phyloP scores from a whole-genome alignment of 1,140 invertebrate species.

The Calosoma granatense region DNA sequence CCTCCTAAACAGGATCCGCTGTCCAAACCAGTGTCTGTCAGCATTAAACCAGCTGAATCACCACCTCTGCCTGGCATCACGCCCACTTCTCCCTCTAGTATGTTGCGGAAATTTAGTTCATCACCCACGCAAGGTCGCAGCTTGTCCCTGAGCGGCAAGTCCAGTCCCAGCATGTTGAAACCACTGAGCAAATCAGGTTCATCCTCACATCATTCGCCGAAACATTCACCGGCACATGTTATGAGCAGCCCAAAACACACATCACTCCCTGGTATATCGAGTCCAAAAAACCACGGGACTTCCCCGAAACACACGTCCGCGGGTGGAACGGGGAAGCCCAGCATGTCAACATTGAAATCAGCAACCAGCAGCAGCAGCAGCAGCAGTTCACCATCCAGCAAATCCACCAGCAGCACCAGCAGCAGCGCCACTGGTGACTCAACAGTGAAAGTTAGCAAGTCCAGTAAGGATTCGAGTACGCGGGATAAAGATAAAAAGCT shows the following conservation, averaged over 20 bases:
- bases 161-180: conserved; percentile 46
- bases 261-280: conserved; percentile 46
- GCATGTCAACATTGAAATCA: conserved; percentile 77
- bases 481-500: conserved; percentile 30
- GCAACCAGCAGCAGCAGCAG: conserved; percentile 52
- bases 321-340: conserved; percentile 70
- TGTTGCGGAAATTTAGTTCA: conserved; percentile 54
- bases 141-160: conserved; percentile 36
- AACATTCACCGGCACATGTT: conserved; percentile 62
- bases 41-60: conserved; percentile 60
- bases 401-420: conserved; percentile 39
- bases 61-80: conserved; percentile 43
- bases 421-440: too few species aligned
- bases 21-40: conserved; percentile 60
- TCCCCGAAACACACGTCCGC: conserved; percentile 63
- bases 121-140: conserved; percentile 50
- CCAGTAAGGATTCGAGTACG: conserved; percentile 10
- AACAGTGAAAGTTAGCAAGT: conserved; percentile 23
- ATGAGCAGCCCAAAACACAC: conserved; percentile 54
- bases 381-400: conserved; percentile 35
- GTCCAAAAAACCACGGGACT: conserved; percentile 54
- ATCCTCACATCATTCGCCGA: conserved; percentile 56
- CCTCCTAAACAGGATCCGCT: conserved; percentile 59
- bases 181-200: conserved; percentile 40
- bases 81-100: conserved; percentile 51